Base-by-base conservation (phyloP, 2,797 vertebrate species). In the Crenuchus spilurus region DNA sequence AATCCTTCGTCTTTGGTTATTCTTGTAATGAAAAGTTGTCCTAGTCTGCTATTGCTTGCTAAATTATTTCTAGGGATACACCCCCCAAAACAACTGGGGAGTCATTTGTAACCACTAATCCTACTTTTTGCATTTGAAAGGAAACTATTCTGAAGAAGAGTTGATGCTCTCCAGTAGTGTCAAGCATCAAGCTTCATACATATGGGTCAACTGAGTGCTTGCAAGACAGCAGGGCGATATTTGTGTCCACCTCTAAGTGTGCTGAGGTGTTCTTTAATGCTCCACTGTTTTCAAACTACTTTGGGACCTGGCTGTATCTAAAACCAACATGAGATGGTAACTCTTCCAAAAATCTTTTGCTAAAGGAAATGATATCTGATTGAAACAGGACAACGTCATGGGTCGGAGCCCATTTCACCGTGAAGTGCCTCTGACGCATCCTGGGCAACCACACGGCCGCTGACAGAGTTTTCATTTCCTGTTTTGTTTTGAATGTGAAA, bases 261-360 rank as follows among this genome's bases (percentile, higher is more conserved):
- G 14, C 31, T 37, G n/a, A 39, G 49, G 35, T 55, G 54, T 2
- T 42, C 16, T 10, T 26, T 69, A 18, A 69, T 48, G 35, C 28
- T 46, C 33, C 41, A 30, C 31, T 65, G 30, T 42, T 69, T 69
- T 35, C 7, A 33, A 48, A 76, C 31, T 55, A 22, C 39, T 46
- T 26, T 44, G 26, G 26, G 49, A 64, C 14, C 30, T 70, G 66
- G 48, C 66, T 22, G 6, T 2, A 42, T 20, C 39, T 24, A 49
- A 70, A 70, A 55, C 37, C 66, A 37, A 42, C 48, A 61, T 55
- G 31, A 57, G 51, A 60, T 6, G 16, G 13, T n/a, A 26, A 52
- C 48, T n/a, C 11, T 69, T 70, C 49, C 66, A 62, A 75, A 35
- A 35, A 46, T 14, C n/a, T 31, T 6, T 63, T 69, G 65, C 33